These are phyloP conservation scores for Bothrops jararaca DNA, from an alignment of 2,113 vertebrate genomes.

Conservation along the genomic window DNA sequence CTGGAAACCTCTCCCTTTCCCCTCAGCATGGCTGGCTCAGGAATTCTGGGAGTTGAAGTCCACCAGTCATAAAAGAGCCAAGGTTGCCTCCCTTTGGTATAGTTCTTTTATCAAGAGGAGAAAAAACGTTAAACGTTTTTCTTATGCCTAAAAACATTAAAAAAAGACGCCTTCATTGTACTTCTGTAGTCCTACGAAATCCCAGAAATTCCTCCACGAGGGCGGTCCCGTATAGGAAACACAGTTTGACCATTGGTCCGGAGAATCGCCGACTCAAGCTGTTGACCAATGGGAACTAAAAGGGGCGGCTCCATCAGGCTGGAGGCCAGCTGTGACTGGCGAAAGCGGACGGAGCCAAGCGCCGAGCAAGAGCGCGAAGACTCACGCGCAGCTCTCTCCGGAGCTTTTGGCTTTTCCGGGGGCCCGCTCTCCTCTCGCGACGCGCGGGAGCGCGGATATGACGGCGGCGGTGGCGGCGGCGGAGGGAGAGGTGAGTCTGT, in stretches of 20 bases:
- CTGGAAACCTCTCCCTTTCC: too few relatives aligned
- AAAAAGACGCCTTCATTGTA: neutral
- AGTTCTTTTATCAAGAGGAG: neutral
- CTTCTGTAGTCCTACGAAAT: too few relatives aligned
- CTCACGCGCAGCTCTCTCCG: neutral
- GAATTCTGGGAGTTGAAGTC: too few relatives aligned
- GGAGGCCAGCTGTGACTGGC: neutral
- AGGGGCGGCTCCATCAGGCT: neutral
- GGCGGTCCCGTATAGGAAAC: neutral
- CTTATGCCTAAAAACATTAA: too few relatives aligned
- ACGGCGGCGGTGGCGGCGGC: neutral
- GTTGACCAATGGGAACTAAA: neutral
- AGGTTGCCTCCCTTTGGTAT: neutral
- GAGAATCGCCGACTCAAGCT: neutral
- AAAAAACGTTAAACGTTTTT: neutral
- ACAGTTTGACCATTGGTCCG: neutral
- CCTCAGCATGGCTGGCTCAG: too few relatives aligned
- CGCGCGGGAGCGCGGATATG: neutral
- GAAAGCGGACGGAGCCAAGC: neutral
- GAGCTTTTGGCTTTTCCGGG: neutral
- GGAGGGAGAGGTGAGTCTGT: constrained; percentile 33
- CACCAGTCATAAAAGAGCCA: too few relatives aligned
- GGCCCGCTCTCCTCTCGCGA: neutral
- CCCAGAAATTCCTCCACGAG: neutral
- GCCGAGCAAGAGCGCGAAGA: constrained; percentile 1